These are phyloP conservation scores for Neelides sp. DNA, from an alignment of 1,140 invertebrate genomes.

Conservation along the genomic window DNA sequence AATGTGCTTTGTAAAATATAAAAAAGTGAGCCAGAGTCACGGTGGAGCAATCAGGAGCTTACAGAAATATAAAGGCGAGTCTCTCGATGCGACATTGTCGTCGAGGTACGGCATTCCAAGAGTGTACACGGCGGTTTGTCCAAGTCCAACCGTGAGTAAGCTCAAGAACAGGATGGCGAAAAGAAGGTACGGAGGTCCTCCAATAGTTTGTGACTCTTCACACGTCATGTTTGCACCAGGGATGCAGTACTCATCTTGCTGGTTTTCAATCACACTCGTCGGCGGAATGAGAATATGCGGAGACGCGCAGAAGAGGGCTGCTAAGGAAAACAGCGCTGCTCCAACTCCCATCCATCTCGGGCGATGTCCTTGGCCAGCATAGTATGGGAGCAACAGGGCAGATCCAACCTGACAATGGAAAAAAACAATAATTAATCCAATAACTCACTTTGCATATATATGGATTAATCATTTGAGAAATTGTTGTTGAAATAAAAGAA, in stretches of 20 bases:
- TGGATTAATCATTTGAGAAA: too few relatives aligned
- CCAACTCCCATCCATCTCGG: constrained; percentile 36
- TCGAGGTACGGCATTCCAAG: constrained; percentile 89
- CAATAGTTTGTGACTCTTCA: not conserved
- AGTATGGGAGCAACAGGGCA: constrained; percentile 77
- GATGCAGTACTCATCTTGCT: not conserved
- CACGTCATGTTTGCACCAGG: not conserved
- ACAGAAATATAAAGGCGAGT: constrained; percentile 88
- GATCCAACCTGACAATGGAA: constrained; percentile 39
- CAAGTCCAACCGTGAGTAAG: constrained; percentile 76
- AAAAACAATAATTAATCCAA: constrained; percentile 3
- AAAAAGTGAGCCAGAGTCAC: too few relatives aligned
- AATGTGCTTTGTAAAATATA: too few relatives aligned
- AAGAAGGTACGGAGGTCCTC: constrained; percentile 10
- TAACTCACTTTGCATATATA: too few relatives aligned
- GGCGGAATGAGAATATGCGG: constrained; percentile 26
- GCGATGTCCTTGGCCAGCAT: constrained; percentile 81
- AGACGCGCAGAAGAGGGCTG: constrained; percentile 27
- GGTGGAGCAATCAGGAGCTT: too few relatives aligned
- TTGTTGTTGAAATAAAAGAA: not conserved
- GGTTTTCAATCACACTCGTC: not conserved
- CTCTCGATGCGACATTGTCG: constrained; percentile 79
- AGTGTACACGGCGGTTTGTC: constrained; percentile 70
- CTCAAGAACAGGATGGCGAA: constrained; percentile 74
- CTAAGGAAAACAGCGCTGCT: constrained; percentile 19